Base-by-base conservation (phyloP, 2,888 invertebrate genomes). In the Xanthia icteritia region DNA sequence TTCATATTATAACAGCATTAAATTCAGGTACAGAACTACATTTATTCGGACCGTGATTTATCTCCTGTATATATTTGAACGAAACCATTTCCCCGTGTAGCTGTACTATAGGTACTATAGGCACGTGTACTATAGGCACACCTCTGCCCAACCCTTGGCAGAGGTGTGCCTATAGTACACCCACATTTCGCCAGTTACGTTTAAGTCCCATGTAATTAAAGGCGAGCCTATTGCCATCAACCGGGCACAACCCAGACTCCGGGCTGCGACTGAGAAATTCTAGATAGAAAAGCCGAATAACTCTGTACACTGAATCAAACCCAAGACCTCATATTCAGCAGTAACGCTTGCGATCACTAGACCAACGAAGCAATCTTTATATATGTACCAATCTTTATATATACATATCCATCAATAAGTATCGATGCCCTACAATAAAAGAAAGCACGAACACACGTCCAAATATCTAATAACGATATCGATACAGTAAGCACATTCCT, bases 391-490 rank as follows among this genome's bases (percentile, higher is more conserved):
- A 67, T 54, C 27, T 36, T 71, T 61, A 31, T 31, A 31, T 31
- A 31, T n/a, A 65, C 61, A 36, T 61, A 61, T 65, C 31, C 31
- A 73, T 73, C 70, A 76, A 63, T 72, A 61, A 58, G 65, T 76
- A 83, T 63, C 48, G 70, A 80, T 74, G 42, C 64, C 67, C 20
- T 66, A 70, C 72, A 80, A 88, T 73, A 83, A 80, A 87, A 81
- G 66, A 77, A 80, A 82, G 69, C 60, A 73, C 39, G 67, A 82
- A 71, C 70, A 78, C 82, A 84, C 77, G 87, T 84, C 77, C 76
- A 76, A 70, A 75, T 69, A 81, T 84, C 79, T 77, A 83, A 87
- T 82, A 82, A 83, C 80, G 81, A 84, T 80, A 78, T 79, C 77
- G 79, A 79, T 84, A 83, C 72, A 67, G 72, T 81, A 81, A 83